Base-by-base conservation (phyloP, 2,113 vertebrate species). In the Hemiprocne comata region DNA sequence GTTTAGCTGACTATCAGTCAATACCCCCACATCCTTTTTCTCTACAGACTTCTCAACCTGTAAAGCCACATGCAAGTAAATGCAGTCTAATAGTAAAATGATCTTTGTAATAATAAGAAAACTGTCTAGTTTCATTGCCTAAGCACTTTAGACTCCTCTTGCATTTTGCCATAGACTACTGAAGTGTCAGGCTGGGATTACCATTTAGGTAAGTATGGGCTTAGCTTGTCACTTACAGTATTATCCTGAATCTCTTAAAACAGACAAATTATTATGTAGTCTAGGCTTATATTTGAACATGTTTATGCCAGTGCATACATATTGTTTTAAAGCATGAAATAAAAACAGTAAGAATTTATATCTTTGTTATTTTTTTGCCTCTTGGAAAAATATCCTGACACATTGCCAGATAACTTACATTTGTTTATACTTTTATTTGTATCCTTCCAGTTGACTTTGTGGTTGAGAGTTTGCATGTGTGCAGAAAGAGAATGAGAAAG, bases 131-230 rank as follows among this genome's bases (percentile, higher is more conserved):
- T 60, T 7, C 8, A 46, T 78, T 72, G 90, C 9, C 40, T 60
- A 44, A 88, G 7, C 12, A 57, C 2, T 60, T 60, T 55, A 8
- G 7, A 36, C 11, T 48, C 79, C 11, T n/a, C 9, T 55, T 60
- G 5, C 8, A 48, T 10, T 74, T 64, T n/a, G 33, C 8, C 25
- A 33, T 0, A 0, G 20, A 71, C 2, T 50, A 62, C 12, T 42
- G 21, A 84, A 61, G 29, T 54, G 21, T 12, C 13, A 66, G 17
- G 10, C 6, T 62, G 21, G 15, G 42, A n/a, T 58, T 66, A 23
- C 8, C 5, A 7, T n/a, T 50, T 29, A 9, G 20, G 2, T 34
- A 58, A 24, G 19, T 21, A 29, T 18, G 24, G 13, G 23, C 1
- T 82, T 53, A 61, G 5, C 3, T 81, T 64, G 6, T 69, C 33